Evolutionary conservation across 1,140 invertebrate species (phyloP).

Genomic region (Apolygus lucorum): DNA sequence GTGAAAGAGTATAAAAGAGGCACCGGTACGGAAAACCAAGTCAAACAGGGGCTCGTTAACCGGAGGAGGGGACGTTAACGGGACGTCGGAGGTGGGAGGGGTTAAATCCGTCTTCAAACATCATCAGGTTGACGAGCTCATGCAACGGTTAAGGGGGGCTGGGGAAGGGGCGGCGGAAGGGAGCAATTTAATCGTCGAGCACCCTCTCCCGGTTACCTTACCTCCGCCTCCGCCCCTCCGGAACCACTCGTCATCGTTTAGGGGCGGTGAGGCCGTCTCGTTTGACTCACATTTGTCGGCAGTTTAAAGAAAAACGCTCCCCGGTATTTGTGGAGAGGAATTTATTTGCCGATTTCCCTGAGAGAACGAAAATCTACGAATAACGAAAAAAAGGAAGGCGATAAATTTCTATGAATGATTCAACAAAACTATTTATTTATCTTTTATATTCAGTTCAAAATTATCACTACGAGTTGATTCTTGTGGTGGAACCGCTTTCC

Average conservation of each 20-base stretch:
- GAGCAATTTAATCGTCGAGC: conserved; percentile 21
- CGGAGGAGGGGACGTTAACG: conserved; percentile 22
- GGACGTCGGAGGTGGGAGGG: conserved; percentile 19
- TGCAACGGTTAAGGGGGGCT: conserved; percentile 6
- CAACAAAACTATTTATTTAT: too few relatives aligned
- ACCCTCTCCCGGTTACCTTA: not conserved
- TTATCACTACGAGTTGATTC: too few relatives aligned
- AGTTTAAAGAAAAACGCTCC: conserved; percentile 12
- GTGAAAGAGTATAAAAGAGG: conserved; percentile 21
- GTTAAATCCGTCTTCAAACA: conserved; percentile 28
- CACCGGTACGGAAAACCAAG: conserved; percentile 21
- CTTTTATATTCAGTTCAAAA: too few relatives aligned
- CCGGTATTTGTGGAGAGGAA: too few relatives aligned
- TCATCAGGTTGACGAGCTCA: conserved; percentile 24
- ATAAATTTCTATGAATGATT: too few relatives aligned
- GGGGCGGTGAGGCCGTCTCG: conserved; percentile 5
- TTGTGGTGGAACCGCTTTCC: too few relatives aligned
- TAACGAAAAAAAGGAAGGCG: too few relatives aligned
- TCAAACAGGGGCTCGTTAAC: conserved; percentile 26
- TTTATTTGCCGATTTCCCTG: too few relatives aligned
- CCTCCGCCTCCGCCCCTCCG: conserved; percentile 1
- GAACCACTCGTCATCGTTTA: not conserved
- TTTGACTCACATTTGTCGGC: conserved; percentile 28
- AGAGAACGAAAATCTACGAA: too few relatives aligned
- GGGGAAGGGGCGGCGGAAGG: conserved; percentile 5